Evolutionary conservation across 1,140 invertebrate species (phyloP).

Genomic region (Sminthurinus signatus): DNA sequence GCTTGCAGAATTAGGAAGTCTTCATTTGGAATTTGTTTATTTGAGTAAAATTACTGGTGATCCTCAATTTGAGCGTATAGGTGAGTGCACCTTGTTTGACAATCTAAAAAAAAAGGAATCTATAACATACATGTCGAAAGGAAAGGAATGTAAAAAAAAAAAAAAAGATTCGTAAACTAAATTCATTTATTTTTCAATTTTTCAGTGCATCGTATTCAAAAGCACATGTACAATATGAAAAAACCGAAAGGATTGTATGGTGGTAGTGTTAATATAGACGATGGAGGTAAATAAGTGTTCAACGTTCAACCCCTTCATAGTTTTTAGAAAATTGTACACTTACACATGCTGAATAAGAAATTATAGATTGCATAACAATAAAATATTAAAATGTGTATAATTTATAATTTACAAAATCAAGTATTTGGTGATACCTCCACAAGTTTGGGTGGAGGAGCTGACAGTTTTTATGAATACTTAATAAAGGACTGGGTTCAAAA

Average conservation of each 20-base stretch:
- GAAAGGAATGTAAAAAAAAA: too few species aligned
- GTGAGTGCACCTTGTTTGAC: too few species aligned
- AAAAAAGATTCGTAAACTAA: too few species aligned
- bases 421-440: conserved; percentile 41
- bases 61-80: conserved; percentile 50
- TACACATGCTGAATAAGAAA: too few species aligned
- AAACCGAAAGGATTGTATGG: conserved; percentile 55
- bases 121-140: too few species aligned
- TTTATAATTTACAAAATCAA: not conserved
- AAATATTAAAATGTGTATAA: conserved; percentile 55
- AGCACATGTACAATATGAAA: conserved; percentile 49
- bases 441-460: conserved; percentile 58
- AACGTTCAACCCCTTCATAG: too few species aligned
- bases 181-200: too few species aligned
- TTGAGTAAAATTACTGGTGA: conserved; percentile 56
- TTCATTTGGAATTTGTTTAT: conserved; percentile 60
- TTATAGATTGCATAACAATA: too few species aligned
- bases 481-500: conserved; percentile 55
- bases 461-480: conserved; percentile 62
- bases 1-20: conserved; percentile 54
- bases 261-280: too few species aligned
- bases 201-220: conserved; percentile 49
- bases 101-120: too few species aligned
- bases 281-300: conserved; percentile 58
- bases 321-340: too few species aligned